Conservation (phyloP, 2,113 vertebrate species). For the Penelope pileata region DNA sequence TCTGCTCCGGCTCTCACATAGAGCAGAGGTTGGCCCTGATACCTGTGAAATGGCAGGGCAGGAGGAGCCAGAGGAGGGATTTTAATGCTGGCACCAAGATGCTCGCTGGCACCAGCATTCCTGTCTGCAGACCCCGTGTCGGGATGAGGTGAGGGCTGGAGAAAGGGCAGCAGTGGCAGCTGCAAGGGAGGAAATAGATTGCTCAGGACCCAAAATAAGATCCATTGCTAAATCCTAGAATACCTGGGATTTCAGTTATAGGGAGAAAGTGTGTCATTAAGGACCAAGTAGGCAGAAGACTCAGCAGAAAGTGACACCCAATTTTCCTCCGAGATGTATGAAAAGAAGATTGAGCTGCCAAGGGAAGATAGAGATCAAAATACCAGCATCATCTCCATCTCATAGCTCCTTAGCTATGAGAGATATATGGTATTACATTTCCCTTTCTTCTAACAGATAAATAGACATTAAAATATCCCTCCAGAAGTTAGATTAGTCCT, state of each 20-base stretch:
- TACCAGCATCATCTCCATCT: not conserved
- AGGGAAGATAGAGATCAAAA: not conserved
- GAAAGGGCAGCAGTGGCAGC: not conserved
- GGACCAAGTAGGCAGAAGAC: not conserved
- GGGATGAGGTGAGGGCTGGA: not conserved
- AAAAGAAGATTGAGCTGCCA: slow-evolving; percentile 15
- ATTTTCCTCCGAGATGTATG: not conserved
- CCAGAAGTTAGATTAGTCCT: not conserved
- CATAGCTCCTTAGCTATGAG: not conserved
- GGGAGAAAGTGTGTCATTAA: not conserved
- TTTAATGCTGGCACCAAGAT: not conserved
- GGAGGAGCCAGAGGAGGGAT: not conserved
- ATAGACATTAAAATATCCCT: not conserved
- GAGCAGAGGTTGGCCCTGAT: not conserved
- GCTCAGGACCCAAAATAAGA: not conserved
- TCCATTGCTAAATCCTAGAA: not conserved
- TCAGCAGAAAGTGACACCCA: not conserved
- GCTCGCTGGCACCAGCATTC: not conserved
- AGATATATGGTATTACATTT: not conserved
- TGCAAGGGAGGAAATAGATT: not conserved
- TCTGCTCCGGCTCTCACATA: not conserved
- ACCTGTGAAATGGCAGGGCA: not conserved
- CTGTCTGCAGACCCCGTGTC: not conserved
- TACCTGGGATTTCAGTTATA: not conserved
- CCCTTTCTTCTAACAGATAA: not conserved